These are phyloP conservation scores for Syrmaticus mikado DNA, from an alignment of 2,113 vertebrate genomes.

Conservation along the genomic window DNA sequence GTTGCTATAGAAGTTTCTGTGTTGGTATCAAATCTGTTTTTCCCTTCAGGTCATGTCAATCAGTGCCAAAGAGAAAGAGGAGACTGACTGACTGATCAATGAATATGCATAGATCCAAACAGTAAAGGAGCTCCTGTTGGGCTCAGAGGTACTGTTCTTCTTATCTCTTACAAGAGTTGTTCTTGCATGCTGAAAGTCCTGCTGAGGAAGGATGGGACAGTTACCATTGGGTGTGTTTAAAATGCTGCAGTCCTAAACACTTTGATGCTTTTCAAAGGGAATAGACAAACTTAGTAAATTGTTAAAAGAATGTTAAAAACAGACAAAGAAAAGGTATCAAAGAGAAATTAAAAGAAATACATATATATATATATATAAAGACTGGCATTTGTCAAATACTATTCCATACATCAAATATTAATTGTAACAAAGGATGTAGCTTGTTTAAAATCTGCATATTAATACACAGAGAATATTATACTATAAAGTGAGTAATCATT, in stretches of 20 bases:
- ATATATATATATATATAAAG: not conserved
- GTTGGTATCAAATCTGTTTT: not conserved
- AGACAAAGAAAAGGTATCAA: not conserved
- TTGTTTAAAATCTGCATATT: not conserved
- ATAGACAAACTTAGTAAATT: not conserved
- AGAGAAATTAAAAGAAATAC: not conserved
- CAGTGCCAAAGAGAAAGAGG: not conserved
- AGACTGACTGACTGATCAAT: not conserved
- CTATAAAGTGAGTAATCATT: not conserved
- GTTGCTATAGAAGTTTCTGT: not conserved
- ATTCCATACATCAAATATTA: not conserved
- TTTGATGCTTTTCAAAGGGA: not conserved
- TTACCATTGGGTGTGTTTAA: not conserved
- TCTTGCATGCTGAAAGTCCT: not conserved
- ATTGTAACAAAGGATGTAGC: not conserved
- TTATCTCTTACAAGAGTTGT: not conserved
- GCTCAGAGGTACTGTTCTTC: not conserved
- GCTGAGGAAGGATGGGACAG: not conserved
- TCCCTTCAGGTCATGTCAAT: not conserved
- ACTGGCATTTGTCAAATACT: not conserved
- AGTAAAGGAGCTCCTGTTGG: not conserved
- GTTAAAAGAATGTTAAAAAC: not conserved
- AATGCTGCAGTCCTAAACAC: not conserved
- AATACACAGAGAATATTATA: not conserved
- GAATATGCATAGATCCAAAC: not conserved